phyloP scores from a whole-genome alignment of 2,113 vertebrate genomes.

The Isurus oxyrinchus region DNA sequence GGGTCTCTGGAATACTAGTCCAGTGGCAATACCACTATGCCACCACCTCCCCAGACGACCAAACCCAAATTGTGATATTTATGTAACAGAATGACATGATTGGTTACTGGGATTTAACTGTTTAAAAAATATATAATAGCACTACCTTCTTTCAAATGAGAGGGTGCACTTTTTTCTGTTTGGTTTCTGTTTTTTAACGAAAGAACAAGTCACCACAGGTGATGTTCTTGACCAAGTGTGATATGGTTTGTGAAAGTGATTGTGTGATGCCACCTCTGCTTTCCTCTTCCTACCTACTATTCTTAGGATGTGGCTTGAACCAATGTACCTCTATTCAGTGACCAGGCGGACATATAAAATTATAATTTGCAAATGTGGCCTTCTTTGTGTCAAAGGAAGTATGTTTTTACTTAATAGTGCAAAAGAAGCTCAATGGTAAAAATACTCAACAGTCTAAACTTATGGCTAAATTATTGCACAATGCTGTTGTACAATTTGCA shows the following conservation, averaged over 20 bases:
- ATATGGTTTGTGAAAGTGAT: background rate
- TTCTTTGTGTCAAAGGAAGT: background rate
- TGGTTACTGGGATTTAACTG: background rate
- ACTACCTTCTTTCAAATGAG: background rate
- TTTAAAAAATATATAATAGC: background rate
- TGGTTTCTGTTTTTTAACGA: background rate
- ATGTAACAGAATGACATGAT: background rate
- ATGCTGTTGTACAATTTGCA: background rate
- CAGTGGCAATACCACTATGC: too few species aligned
- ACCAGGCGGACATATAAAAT: background rate
- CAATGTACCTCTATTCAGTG: background rate
- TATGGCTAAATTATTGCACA: background rate
- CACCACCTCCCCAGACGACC: too few species aligned
- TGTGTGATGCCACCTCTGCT: background rate
- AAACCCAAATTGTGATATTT: background rate
- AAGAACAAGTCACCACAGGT: background rate
- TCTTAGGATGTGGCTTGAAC: background rate
- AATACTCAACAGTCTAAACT: background rate
- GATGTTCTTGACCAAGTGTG: background rate
- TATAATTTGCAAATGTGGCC: background rate
- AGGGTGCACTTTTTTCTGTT: background rate
- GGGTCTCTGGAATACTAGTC: too few species aligned
- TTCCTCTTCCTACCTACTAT: background rate
- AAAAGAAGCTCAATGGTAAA: background rate
- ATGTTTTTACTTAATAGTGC: background rate